Conservation (phyloP, 2,113 vertebrate species). For the Eublepharis macularius region DNA sequence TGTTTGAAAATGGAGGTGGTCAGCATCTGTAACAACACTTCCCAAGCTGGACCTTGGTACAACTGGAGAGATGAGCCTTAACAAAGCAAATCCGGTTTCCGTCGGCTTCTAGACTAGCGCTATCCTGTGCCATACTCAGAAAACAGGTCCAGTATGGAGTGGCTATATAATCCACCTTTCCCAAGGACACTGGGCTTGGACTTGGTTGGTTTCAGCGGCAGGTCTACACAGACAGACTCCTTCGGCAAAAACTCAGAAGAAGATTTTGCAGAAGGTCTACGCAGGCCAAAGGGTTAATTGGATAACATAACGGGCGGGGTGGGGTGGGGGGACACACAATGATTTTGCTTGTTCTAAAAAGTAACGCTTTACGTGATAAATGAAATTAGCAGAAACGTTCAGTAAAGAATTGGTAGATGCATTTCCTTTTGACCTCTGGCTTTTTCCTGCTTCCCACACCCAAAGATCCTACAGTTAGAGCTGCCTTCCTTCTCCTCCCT, state of each 20-base stretch:
- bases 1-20: neutral
- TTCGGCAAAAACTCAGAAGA: no score
- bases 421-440: conserved; percentile 9
- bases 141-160: neutral
- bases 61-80: neutral
- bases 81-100: neutral
- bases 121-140: neutral
- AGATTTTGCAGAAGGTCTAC: neutral
- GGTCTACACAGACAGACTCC: neutral
- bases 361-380: neutral
- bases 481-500: neutral
- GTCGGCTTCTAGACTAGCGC: neutral
- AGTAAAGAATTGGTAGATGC: neutral
- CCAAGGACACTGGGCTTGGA: neutral
- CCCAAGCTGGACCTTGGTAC: neutral
- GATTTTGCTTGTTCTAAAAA: neutral
- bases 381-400: conserved; percentile 3
- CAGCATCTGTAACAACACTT: neutral
- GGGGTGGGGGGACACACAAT: no score
- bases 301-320: neutral
- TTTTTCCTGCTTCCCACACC: conserved; percentile 21
- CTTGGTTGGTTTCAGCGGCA: neutral
- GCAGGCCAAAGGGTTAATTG: neutral
- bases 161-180: neutral
- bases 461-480: neutral